A percentile compares a stretch with the other conserved stretches of the same genome.
Conservation (phyloP, 1,140 invertebrate genomes). For the Tenebrio molitor region DNA sequence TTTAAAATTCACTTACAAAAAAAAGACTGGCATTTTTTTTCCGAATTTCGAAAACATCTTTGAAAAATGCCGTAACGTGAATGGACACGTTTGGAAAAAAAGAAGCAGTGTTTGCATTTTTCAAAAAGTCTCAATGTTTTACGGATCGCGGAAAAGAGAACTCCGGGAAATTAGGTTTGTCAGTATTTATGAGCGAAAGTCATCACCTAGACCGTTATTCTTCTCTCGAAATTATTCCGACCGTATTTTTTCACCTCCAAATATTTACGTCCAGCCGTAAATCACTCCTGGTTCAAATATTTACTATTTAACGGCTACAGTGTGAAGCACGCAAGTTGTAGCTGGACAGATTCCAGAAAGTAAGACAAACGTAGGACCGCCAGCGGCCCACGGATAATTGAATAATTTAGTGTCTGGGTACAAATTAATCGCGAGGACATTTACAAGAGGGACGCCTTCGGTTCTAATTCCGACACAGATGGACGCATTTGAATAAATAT, state of each 20-base stretch:
- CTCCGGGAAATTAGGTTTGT: too few relatives aligned
- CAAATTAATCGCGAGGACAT: conserved; percentile 57
- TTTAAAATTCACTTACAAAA: too few relatives aligned
- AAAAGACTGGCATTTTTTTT: too few relatives aligned
- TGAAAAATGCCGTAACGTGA: too few relatives aligned
- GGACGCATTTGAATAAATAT: conserved; percentile 57
- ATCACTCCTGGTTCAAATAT: background rate
- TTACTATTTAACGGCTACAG: background rate
- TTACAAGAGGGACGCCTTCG: conserved; percentile 53
- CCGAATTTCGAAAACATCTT: too few relatives aligned
- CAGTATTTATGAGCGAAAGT: background rate
- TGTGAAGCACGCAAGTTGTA: background rate
- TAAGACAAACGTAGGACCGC: background rate
- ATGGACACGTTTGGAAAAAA: too few relatives aligned
- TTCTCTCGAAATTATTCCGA: background rate
- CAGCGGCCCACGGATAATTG: conserved; percentile 49
- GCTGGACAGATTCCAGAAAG: background rate
- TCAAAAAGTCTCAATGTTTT: too few relatives aligned
- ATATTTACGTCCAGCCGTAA: background rate
- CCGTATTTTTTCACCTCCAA: background rate
- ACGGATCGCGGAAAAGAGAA: too few relatives aligned
- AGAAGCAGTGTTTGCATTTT: too few relatives aligned
- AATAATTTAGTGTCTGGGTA: conserved; percentile 55
- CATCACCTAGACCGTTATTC: background rate
- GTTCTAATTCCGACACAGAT: conserved; percentile 55